Base-by-base conservation (phyloP, 2,888 invertebrate species). In the Acanthosepion lycidas region DNA sequence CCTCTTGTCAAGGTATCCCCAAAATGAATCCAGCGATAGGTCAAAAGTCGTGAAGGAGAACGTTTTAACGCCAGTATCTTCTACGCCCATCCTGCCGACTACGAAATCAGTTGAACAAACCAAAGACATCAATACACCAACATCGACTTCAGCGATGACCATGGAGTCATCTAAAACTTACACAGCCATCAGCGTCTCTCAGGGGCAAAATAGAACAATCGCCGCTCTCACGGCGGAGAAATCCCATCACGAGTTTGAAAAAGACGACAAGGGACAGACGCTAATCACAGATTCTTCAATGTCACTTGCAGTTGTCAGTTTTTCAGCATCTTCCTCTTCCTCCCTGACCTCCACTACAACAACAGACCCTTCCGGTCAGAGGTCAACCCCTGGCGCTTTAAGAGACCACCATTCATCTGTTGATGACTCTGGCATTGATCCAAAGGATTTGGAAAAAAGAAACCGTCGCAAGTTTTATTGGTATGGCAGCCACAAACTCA, bases 401-500 rank as follows among this genome's bases (percentile, higher is more conserved):
- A 59, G 59, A 23, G 59, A 59, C 59, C 59, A 59, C 59, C 59
- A 78, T n/a, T 33, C 78, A 33, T 15, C 49, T 20, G 18, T 53
- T 8, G 53, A 93, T 12, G 53, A 49, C n/a, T 33, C 93, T 5
- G n/a, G 51, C 0, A 26, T 92, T 28, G 94, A 94, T 42, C 48
- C n/a, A 28, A 91, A 93, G 28, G 94, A 94, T 42, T 51, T 94
- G 15, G 94, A 93, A n/a, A 95, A 95, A 91, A 94, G 94, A 51
- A 95, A 94, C 20, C 96, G 96, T 94, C 95, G 96, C 49, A 96
- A 96, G 95, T 97, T 96, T 95, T 97, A 96, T 94, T 96, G 96
- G 96, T 97, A 96, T 95, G 96, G 97, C n/a, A 96, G 96, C 93
- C 96, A 96, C 59, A 97, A 96, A 95, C 95, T 97, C 78, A 95